Evolutionary conservation across 2,113 vertebrate species (phyloP).

Genomic region (Nothoprocta pentlandii): DNA sequence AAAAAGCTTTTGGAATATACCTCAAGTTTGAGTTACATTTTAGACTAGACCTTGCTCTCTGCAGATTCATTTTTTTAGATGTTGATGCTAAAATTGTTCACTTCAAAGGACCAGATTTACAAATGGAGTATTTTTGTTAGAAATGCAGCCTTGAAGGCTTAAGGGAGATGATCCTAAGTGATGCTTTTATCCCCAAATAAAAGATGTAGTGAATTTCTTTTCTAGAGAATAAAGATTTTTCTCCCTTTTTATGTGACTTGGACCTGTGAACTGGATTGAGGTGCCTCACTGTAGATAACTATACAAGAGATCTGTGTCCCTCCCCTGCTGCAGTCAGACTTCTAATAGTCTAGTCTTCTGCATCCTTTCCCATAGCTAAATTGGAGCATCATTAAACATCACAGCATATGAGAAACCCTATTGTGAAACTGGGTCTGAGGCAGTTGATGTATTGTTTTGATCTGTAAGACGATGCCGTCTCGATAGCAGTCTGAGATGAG

Average conservation of each 20-base stretch:
- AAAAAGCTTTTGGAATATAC: not conserved
- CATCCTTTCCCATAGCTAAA: not conserved
- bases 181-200: not conserved
- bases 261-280: not conserved
- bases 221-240: not conserved
- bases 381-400: not conserved
- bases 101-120: not conserved
- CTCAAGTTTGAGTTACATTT: not conserved
- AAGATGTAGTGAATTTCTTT: not conserved
- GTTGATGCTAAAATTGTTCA: no score
- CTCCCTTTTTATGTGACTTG: not conserved
- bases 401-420: accelerated
- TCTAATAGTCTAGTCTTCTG: not conserved
- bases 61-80: no score
- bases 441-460: not conserved
- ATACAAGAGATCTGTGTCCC: not conserved
- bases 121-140: not conserved
- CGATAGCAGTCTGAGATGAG: not conserved
- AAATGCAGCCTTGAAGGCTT: not conserved
- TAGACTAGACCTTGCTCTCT: not conserved
- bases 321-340: not conserved
- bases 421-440: not conserved
- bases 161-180: not conserved
- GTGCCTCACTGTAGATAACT: not conserved
- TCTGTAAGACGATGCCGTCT: not conserved